Base-by-base conservation (phyloP, 2,113 vertebrate species). In the Microcebus griseorufus region DNA sequence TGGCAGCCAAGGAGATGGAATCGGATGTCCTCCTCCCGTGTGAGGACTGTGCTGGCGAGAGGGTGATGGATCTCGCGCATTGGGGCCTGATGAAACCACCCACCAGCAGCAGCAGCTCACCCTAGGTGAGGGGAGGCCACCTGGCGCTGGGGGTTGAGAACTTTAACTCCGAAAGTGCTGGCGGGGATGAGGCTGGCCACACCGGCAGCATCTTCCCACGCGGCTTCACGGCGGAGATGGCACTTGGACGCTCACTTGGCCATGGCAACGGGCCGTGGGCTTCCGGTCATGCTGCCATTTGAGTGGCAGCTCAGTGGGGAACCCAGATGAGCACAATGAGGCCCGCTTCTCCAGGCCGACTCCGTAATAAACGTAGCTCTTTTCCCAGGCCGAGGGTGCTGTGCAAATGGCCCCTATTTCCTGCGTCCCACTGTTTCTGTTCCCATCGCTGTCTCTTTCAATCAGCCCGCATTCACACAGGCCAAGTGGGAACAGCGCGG, bases 281-380 rank as follows among this genome's bases (percentile, higher is more conserved):
- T 94, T 96, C 69, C 48, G 92, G 70, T 93, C 95, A 91, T 29
- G 18, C 22, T 70, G 85, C n/a, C 20, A 0, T 45, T 67, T 89
- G 79, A 98, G 84, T 75, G 92, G 73, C 93, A 94, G 80, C 90
- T 89, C 95, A 93, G 72, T 69, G 91, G 94, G 91, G 82, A 93
- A 48, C 42, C 65, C 51, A 88, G 65, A 42, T 17, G 51, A 32
- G 58, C 23, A 64, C 23, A 94, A 72, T 96, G 70, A 64, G 53
- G 29, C 29, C 81, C 37, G 25, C 78, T 81, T 94, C 83, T 67
- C 25, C 60, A 55, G 1, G 69, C 69, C 27, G 2, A 79, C 32
- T 65, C 69, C 5, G 81, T 32, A 34, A 58, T 39, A 80, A 93
- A 23, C 5, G 2, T 4, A 51, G 45, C 55, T 70, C 70, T 67